Conservation (phyloP, 2,888 invertebrate genomes). For the Ischnus inquisitorius region DNA sequence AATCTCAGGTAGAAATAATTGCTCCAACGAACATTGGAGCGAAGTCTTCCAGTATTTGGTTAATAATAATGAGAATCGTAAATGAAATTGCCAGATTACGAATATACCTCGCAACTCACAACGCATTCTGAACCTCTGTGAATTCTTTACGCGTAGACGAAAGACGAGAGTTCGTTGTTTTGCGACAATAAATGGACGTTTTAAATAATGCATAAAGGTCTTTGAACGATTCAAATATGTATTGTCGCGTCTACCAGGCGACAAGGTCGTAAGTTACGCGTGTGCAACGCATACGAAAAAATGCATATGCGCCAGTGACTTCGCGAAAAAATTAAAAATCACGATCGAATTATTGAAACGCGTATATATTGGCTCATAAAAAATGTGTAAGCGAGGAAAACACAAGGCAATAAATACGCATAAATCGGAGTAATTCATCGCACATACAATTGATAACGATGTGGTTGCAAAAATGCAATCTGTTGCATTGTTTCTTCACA, state of each 20-base stretch:
- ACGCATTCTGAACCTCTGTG: too few species aligned
- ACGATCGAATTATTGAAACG: not conserved
- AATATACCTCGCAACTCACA: too few species aligned
- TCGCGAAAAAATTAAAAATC: slow-evolving; percentile 1
- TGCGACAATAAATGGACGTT: too few species aligned
- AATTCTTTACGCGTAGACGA: too few species aligned
- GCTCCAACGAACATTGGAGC: slow-evolving; percentile 62
- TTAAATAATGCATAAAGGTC: slow-evolving; percentile 7
- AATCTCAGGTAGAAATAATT: slow-evolving; percentile 65
- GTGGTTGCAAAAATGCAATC: too few species aligned
- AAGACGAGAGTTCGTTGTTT: too few species aligned
- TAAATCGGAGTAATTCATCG: too few species aligned
- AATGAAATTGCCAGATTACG: too few species aligned
- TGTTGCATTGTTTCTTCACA: too few species aligned
- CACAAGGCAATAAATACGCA: not conserved
- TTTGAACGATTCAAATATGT: not conserved
- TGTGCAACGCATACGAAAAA: not conserved
- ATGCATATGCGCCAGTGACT: not conserved
- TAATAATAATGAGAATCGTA: not conserved
- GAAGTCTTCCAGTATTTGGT: not conserved
- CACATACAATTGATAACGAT: too few species aligned
- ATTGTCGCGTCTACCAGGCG: not conserved
- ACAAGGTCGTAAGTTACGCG: not conserved
- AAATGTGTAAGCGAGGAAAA: not conserved
- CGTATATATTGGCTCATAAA: not conserved